Percentiles rank a stretch among this genome's conserved stretches.
Conservation (phyloP, 2,888 invertebrate species). For the Anoncus sp. region DNA sequence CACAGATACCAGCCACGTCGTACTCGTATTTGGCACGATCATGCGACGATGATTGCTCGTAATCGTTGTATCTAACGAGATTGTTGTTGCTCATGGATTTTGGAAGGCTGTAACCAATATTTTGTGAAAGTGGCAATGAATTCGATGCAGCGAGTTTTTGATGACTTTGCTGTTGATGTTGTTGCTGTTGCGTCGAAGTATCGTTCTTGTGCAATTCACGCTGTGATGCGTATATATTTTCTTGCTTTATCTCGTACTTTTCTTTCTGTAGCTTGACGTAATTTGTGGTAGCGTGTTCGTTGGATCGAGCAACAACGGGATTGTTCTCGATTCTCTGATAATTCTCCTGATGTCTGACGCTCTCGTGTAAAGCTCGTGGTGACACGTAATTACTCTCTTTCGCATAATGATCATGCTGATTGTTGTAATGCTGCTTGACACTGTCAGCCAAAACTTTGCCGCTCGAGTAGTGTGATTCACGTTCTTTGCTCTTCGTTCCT, state of each 20-base stretch:
- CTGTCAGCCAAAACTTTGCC: constrained; percentile 73
- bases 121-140: constrained; percentile 80
- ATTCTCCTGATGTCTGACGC: constrained; percentile 73
- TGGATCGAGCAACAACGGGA: constrained; percentile 77
- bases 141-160: constrained; percentile 80
- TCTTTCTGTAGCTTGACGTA: constrained; percentile 80
- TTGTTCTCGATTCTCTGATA: constrained; percentile 82
- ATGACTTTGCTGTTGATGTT: constrained; percentile 69
- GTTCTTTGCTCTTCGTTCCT: constrained; percentile 75
- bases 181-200: constrained; percentile 15
- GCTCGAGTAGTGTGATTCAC: constrained; percentile 75
- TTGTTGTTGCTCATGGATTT: constrained; percentile 79
- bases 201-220: constrained; percentile 76
- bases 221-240: constrained; percentile 78
- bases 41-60: constrained; percentile 73
- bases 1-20: constrained; percentile 61
- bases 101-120: constrained; percentile 76
- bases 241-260: constrained; percentile 80
- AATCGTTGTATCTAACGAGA: constrained; percentile 76
- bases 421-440: constrained; percentile 72
- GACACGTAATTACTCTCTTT: constrained; percentile 80
- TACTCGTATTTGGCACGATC: constrained; percentile 68
- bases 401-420: constrained; percentile 74
- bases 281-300: constrained; percentile 73
- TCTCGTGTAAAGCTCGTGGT: constrained; percentile 77